Evolutionary conservation across 1,140 invertebrate species (phyloP), one percentile per base, ranked within the genome.

Genomic region (Ceratoteleas bidentatus): DNA sequence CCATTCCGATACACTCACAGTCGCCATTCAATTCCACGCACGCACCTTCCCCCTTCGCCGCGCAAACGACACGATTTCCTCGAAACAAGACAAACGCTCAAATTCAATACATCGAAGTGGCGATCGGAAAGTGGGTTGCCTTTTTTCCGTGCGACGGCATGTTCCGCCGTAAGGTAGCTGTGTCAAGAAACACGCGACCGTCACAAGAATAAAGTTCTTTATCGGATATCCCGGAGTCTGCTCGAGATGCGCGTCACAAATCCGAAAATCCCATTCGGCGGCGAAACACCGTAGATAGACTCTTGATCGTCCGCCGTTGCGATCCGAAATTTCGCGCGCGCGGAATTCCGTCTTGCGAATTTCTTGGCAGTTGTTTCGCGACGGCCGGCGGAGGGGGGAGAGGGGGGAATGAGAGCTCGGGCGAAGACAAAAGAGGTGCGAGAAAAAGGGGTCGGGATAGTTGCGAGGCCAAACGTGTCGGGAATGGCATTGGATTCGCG

Each of bases 191-290:
- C 64, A 58, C 15, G 72, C 54, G 38, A 61, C 70, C 79, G 66
- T 76, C 81, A 80, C 64, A 80, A 83, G 74, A 78, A 78, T 82
- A 82, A 82, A 78, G 81, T 80, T 80, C 70, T 73, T 77, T 62
- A 77, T 84, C 73, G 77, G 73, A 80, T 84, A 84, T 74, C 69
- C 50, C 15, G 61, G 76, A 61, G 68, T 68, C 81, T 69, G 62
- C 57, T 84, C 68, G 68, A 61, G 68, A 80, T 73, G 73, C 82
- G 69, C 77, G 68, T 77, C 68, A 68, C 76, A 80, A 84, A 81
- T 77, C 73, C 77, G 64, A 81, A 81, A 84, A 81, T 84, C 77
- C 77, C 70, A 81, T 80, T 78, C 60, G 52, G 7, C 3, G 14
- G 60, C 72, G 47, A 68, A 77, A 68, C 50, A 66, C 77, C 54